Conservation (phyloP, 2,113 vertebrate genomes). For the Microcebus ravelobensis region DNA sequence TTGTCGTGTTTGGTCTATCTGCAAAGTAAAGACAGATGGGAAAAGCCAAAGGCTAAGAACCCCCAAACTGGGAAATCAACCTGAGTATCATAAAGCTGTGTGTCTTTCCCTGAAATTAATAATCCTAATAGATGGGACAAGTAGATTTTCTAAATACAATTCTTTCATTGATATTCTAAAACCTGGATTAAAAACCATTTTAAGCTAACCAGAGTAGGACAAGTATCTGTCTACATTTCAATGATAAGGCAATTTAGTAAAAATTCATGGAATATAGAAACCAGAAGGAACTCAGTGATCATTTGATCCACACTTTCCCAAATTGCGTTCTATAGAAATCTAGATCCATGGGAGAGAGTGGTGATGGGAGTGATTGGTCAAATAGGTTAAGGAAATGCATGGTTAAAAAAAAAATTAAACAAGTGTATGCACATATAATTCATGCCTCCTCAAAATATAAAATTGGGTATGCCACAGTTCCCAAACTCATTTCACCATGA, state of each 20-base stretch:
- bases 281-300: not conserved
- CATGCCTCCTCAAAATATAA: not conserved
- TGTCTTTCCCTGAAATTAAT: not conserved
- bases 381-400: not conserved
- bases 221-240: not conserved
- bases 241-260: not conserved
- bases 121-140: not conserved
- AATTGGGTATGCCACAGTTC: not conserved
- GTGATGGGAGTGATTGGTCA: not conserved
- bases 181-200: not conserved
- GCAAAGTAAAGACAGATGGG: conserved; percentile 25
- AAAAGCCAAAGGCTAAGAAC: conserved; percentile 3
- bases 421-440: not conserved
- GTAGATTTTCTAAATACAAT: conserved; percentile 41
- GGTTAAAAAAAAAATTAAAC: not conserved
- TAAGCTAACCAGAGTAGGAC: not conserved
- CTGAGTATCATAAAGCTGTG: not conserved
- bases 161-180: not conserved
- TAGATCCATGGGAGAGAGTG: not conserved
- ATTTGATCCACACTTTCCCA: not conserved
- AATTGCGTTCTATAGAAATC: not conserved
- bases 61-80: not conserved
- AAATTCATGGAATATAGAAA: not conserved
- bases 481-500: not conserved
- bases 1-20: not conserved